phyloP scores from a whole-genome alignment of 2,797 vertebrate genomes.

The Pagetopsis macropterus region DNA sequence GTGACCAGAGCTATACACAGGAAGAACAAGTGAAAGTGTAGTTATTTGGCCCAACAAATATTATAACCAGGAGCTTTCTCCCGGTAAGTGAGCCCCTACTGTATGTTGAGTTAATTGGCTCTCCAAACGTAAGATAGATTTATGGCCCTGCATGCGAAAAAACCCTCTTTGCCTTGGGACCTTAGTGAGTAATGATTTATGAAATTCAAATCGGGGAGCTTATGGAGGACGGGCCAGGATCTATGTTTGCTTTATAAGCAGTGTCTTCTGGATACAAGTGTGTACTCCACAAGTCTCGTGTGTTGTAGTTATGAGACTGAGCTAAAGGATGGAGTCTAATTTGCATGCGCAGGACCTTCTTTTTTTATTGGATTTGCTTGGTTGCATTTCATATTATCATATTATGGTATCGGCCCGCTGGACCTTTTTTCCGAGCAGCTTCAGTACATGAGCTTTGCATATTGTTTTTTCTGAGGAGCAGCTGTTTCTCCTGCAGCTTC shows the following conservation, averaged over 20 bases:
- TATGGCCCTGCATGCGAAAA: slow-evolving; percentile 61
- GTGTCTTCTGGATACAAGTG: slow-evolving; percentile 43
- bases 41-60: slow-evolving; percentile 43
- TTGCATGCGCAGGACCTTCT: slow-evolving; percentile 56
- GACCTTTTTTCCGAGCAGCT: slow-evolving; percentile 59
- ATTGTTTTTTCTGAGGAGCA: slow-evolving; percentile 65
- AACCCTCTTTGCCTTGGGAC: slow-evolving; percentile 61
- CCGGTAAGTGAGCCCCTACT: slow-evolving; percentile 31
- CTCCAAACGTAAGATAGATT: slow-evolving; percentile 58
- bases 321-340: slow-evolving; percentile 67
- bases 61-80: slow-evolving; percentile 53
- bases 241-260: slow-evolving; percentile 63
- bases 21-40: slow-evolving; percentile 12
- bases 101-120: slow-evolving; percentile 68
- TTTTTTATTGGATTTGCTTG: slow-evolving; percentile 70
- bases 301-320: slow-evolving; percentile 63
- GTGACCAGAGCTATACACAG: neutral
- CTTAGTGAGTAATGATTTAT: slow-evolving; percentile 69
- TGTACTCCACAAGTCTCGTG: slow-evolving; percentile 60
- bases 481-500: slow-evolving; percentile 75
- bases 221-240: slow-evolving; percentile 47
- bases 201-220: slow-evolving; percentile 69
- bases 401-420: slow-evolving; percentile 53
- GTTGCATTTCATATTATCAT: slow-evolving; percentile 62
- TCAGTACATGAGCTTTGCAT: slow-evolving; percentile 42